Conservation (phyloP, 2,797 vertebrate genomes). For the Moxostoma hubbsi region DNA sequence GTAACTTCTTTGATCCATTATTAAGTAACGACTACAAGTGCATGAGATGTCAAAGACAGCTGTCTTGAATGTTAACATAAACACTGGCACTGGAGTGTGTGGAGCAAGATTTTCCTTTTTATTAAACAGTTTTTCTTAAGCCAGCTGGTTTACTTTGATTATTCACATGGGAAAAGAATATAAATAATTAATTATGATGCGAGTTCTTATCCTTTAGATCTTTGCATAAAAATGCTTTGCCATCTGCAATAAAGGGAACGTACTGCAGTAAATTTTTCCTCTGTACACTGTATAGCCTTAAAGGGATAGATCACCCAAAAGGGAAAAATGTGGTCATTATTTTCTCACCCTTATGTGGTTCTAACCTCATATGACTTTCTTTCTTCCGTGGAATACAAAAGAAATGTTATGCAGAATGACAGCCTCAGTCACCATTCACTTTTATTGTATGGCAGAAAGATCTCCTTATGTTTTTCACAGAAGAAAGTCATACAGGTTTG, state of each 20-base stretch:
- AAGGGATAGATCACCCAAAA: too few species aligned
- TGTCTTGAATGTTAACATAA: constrained; percentile 15
- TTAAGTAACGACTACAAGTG: constrained; percentile 8
- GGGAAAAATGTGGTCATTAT: too few species aligned
- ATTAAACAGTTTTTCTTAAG: background rate
- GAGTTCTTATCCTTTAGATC: constrained; percentile 39
- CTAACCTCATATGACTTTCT: too few species aligned
- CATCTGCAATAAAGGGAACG: constrained; percentile 36
- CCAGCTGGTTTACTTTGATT: constrained; percentile 19
- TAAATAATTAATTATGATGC: constrained; percentile 43
- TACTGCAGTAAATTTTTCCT: constrained; percentile 21
- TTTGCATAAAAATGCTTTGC: constrained; percentile 36
- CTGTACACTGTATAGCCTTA: background rate
- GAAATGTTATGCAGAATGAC: too few species aligned
- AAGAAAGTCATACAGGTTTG: too few species aligned
- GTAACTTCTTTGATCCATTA: constrained; percentile 19
- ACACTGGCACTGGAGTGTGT: background rate
- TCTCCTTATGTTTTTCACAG: too few species aligned
- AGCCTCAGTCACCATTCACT: too few species aligned
- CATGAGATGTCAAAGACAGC: constrained; percentile 15
- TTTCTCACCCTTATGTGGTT: too few species aligned
- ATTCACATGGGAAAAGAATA: constrained; percentile 28
- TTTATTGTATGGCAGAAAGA: too few species aligned
- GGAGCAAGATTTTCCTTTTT: constrained; percentile 23
- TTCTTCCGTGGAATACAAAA: too few species aligned